Percentiles rank a stretch among this genome's conserved stretches.
phyloP scores from a whole-genome alignment of 2,113 vertebrate species.

The Monarcha castaneiventris region DNA sequence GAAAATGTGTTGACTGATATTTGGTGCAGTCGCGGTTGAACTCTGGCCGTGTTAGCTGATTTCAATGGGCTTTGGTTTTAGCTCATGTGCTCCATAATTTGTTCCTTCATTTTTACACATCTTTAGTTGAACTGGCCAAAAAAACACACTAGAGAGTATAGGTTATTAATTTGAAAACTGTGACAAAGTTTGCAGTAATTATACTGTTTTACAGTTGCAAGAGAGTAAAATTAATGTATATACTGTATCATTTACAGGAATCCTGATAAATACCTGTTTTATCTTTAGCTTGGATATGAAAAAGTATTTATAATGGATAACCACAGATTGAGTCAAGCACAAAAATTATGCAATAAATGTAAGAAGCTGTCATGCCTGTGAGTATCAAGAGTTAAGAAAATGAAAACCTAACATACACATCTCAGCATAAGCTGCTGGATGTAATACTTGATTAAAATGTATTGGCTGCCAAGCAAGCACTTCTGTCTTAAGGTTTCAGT shows the following conservation, averaged over 20 bases:
- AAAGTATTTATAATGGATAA: background rate
- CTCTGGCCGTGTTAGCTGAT: background rate
- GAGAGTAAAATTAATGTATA: background rate
- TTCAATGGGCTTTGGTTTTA: background rate
- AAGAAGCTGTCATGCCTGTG: background rate
- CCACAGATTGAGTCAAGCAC: background rate
- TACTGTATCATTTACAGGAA: background rate
- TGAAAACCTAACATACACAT: background rate
- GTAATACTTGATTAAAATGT: background rate
- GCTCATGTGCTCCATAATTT: background rate
- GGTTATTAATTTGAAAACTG: background rate
- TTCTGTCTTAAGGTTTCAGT: background rate
- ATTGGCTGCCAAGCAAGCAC: background rate
- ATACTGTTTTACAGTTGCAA: background rate
- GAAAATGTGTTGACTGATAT: background rate
- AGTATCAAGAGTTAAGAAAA: background rate
- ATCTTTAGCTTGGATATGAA: background rate
- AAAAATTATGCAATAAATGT: background rate
- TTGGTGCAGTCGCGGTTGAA: background rate
- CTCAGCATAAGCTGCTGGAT: background rate
- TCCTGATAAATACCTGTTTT: background rate
- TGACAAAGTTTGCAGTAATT: background rate
- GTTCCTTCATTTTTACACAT: background rate
- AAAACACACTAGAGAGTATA: background rate
- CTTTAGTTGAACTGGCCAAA: background rate